A percentile compares a stretch with the other conserved stretches of the same genome.
phyloP scores from a whole-genome alignment of 2,797 vertebrate genomes.

The Pteronotus mesoamericanus region DNA sequence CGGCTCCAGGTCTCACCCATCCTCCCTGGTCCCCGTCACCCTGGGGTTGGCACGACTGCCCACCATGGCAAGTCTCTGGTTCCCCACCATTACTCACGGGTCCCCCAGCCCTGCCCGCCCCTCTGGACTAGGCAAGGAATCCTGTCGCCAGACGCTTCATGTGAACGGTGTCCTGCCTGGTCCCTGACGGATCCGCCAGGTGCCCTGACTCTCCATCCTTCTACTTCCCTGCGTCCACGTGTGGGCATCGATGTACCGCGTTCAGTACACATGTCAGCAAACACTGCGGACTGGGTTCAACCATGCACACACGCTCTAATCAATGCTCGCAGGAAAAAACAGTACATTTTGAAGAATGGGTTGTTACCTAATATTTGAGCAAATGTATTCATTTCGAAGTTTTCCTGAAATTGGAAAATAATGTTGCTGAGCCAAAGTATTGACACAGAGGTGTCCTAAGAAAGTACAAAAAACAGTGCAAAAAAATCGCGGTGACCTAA shows the following conservation, averaged over 20 bases:
- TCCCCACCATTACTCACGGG: neutral
- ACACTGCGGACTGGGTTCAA: too few relatives aligned
- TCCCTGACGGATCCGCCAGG: neutral
- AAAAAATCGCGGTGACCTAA: fast-evolving
- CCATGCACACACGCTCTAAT: fast-evolving
- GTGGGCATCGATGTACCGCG: neutral
- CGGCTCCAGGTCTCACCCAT: neutral
- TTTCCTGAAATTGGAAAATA: neutral
- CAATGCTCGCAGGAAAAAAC: fast-evolving
- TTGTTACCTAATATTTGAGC: neutral
- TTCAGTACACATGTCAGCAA: fast-evolving
- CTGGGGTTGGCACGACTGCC: fast-evolving
- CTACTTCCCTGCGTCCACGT: fast-evolving
- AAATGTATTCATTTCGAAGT: neutral
- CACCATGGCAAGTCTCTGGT: too few relatives aligned
- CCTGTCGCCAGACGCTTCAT: neutral
- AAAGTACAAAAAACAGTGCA: fast-evolving
- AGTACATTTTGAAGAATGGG: neutral
- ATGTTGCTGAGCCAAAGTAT: neutral
- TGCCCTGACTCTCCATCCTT: neutral
- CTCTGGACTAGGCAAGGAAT: neutral
- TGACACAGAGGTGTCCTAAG: neutral
- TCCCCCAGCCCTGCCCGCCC: too few relatives aligned
- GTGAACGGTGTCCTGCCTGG: neutral
- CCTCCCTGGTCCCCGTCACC: neutral